Evolutionary conservation across 2,888 invertebrate species (phyloP), one percentile per base, ranked within the genome.

Genomic region (Acrobasis consociella): DNA sequence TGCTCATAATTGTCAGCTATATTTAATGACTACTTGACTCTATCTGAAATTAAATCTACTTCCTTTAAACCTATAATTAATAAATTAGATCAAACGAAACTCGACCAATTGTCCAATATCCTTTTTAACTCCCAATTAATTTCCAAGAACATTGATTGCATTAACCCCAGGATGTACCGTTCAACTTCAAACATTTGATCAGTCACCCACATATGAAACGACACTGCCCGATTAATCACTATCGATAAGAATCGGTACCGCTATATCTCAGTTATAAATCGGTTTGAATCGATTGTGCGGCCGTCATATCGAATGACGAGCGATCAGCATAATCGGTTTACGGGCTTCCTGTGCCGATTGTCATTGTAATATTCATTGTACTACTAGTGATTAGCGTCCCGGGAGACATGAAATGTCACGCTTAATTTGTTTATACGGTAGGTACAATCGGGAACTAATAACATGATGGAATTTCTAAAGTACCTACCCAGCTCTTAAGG

Each of bases 311-410:
- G 86, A 87, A 82, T 86, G 88, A 90, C 86, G 82, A 83, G 72
- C 81, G 84, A 86, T 88, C 89, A 85, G 70, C 80, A 77, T 91
- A 91, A 91, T 91, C 91, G 89, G 87, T 88, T 91, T 90, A 90
- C 80, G 75, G 78, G 84, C 87, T 87, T 87, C 87, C 86, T 84
- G 86, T 79, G 73, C 75, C 83, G 80, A 87, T 87, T 89, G 87
- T 89, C 82, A 87, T 87, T 89, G 78, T 87, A 87, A 88, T 83
- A 70, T 76, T 71, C 80, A 82, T 85, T 87, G 86, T 86, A 86
- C 82, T 86, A 86, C 83, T 75, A 83, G 85, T 82, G 88, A 89
- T 90, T 89, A 89, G 85, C 83, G 86, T 87, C 83, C 71, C 78
- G 69, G 66, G 77, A 81, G 76, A 79, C 71, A 70, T 67, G 65